phyloP scores from a whole-genome alignment of 2,113 vertebrate species.

The Megaptera novaeangliae region DNA sequence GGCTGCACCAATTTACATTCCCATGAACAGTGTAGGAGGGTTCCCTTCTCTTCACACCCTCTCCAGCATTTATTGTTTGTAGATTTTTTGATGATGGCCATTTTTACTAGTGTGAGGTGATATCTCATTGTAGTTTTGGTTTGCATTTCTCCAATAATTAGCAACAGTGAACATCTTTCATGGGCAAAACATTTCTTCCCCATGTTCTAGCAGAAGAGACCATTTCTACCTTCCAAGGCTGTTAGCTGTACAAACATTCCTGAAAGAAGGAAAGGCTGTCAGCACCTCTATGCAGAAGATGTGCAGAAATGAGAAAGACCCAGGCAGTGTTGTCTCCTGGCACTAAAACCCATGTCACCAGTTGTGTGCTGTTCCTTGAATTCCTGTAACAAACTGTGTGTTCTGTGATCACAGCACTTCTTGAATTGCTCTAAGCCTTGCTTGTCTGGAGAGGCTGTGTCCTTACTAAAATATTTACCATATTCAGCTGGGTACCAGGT shows the following conservation, averaged over 20 bases:
- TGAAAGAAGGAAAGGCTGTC: background rate
- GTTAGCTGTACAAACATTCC: background rate
- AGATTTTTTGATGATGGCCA: no score
- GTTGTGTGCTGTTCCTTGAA: background rate
- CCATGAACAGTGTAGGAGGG: no score
- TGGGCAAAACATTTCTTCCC: background rate
- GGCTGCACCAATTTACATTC: no score
- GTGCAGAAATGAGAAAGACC: background rate
- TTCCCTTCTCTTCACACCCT: no score
- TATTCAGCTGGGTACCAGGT: background rate
- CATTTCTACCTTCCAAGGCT: background rate
- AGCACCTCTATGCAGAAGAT: background rate
- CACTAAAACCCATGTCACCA: background rate
- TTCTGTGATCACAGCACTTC: background rate
- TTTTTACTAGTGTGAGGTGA: no score
- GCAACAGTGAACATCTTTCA: no score
- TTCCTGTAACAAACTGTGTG: background rate
- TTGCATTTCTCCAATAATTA: background rate
- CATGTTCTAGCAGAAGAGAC: background rate
- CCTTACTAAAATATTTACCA: background rate
- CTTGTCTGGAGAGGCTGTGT: background rate
- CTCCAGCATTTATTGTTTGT: no score
- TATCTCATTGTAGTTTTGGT: no score
- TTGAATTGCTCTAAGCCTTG: background rate
- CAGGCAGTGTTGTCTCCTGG: background rate